Evolutionary conservation across 1,140 invertebrate species (phyloP).

Genomic region (Drosophila hydei): DNA sequence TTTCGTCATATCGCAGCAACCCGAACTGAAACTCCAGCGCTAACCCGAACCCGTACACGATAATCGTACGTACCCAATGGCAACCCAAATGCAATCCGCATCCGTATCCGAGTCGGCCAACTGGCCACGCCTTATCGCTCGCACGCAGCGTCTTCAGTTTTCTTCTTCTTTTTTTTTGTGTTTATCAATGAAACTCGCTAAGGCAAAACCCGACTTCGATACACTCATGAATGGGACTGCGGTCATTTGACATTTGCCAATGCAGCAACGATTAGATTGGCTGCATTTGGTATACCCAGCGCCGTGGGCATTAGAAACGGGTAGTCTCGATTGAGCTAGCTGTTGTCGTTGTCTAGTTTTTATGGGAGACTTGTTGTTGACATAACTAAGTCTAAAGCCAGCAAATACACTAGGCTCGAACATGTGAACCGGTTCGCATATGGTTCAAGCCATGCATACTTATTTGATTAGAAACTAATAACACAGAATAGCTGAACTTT

Average conservation of each 20-base stretch:
- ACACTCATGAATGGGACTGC: conserved; percentile 58
- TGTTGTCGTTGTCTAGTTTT: too few relatives aligned
- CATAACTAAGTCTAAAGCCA: too few relatives aligned
- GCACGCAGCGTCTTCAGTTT: conserved; percentile 34
- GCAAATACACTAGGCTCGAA: too few relatives aligned
- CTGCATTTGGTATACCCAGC: conserved; percentile 24
- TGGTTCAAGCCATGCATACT: too few relatives aligned
- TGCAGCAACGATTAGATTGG: conserved; percentile 64
- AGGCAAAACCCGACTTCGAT: conserved; percentile 3
- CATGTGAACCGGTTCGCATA: too few relatives aligned
- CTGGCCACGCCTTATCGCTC: conserved; percentile 42
- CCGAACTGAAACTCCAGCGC: conserved; percentile 28
- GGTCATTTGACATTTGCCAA: conserved; percentile 69
- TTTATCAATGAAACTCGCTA: conserved; percentile 38
- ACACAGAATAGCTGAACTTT: too few relatives aligned
- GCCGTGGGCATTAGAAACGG: not conserved
- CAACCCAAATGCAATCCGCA: conserved; percentile 11
- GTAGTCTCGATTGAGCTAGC: too few relatives aligned
- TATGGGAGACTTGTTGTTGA: too few relatives aligned
- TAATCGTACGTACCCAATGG: not conserved
- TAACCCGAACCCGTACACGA: not conserved
- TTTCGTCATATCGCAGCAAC: conserved; percentile 64
- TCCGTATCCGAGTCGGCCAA: conserved; percentile 37
- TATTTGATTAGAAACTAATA: too few relatives aligned
- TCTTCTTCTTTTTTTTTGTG: too few relatives aligned